Conservation (phyloP, 2,113 vertebrate species). For the Eidolon helvum region DNA sequence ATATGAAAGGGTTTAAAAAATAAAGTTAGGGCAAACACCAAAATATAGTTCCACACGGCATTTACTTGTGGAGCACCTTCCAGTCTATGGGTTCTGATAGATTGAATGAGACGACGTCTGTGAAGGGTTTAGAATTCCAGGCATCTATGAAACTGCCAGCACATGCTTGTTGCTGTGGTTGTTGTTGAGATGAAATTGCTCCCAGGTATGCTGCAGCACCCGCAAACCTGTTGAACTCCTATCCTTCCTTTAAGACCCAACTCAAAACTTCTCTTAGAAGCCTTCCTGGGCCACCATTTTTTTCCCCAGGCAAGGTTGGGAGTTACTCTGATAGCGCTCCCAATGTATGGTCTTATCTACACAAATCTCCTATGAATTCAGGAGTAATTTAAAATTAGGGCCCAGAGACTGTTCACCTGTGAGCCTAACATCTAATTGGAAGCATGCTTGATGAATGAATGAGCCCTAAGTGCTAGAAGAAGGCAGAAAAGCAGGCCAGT, state of each 20-base stretch:
- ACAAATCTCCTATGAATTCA: not conserved
- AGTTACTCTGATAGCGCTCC: not conserved
- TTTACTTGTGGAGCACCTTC: not conserved
- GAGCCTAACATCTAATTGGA: not conserved
- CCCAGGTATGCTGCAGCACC: no score
- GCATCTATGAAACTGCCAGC: not conserved
- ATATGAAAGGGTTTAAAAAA: not conserved
- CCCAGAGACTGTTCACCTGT: not conserved
- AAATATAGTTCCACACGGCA: not conserved
- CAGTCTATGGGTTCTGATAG: not conserved
- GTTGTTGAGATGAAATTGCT: not conserved
- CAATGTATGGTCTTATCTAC: not conserved
- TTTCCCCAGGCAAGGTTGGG: not conserved
- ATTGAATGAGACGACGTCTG: not conserved
- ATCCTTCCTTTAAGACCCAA: not conserved
- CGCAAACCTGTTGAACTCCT: not conserved
- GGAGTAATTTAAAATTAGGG: not conserved
- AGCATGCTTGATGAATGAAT: not conserved
- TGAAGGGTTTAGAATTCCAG: not conserved
- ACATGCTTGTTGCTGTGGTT: not conserved
- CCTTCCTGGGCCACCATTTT: not conserved
- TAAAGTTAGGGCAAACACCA: not conserved
- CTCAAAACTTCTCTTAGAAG: not conserved
- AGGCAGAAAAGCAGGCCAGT: not conserved
- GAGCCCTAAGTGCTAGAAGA: not conserved